phyloP scores from a whole-genome alignment of 2,888 invertebrate genomes.

The Rhorus exstirpatorius region DNA sequence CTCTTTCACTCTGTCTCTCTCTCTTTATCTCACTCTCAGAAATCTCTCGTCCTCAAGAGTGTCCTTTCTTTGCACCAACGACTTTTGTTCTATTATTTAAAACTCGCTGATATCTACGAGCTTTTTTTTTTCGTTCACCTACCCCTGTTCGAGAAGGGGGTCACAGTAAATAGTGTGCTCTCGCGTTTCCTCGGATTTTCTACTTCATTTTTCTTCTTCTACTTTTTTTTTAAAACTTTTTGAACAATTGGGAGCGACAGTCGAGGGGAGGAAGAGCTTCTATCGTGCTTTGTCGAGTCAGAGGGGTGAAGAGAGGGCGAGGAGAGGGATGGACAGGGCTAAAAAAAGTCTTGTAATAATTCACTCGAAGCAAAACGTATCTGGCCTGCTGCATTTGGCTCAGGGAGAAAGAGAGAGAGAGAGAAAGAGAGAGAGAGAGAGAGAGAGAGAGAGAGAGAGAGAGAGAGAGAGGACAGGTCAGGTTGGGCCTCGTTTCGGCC shows the following conservation, averaged over 20 bases:
- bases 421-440: neutral
- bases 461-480: neutral
- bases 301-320: neutral
- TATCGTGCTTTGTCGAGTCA: constrained; percentile 6
- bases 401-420: neutral
- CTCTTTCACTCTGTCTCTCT: no score
- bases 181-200: constrained; percentile 31
- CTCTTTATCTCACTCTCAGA: no score
- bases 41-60: constrained; percentile 10
- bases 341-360: constrained; percentile 53
- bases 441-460: neutral
- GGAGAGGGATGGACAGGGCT: constrained; percentile 11
- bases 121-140: constrained; percentile 9
- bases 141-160: neutral
- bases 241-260: constrained; percentile 52
- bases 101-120: constrained; percentile 44
- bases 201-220: constrained; percentile 16
- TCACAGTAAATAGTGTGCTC: constrained; percentile 42
- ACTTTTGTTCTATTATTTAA: constrained; percentile 62
- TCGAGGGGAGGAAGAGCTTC: constrained; percentile 22
- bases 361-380: constrained; percentile 52
- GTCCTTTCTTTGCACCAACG: constrained; percentile 44
- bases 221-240: constrained; percentile 35
- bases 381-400: constrained; percentile 10
- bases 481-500: constrained; percentile 44